These are phyloP conservation scores for Terebella lapidaria DNA, from an alignment of 2,888 invertebrate genomes.

Conservation along the genomic window DNA sequence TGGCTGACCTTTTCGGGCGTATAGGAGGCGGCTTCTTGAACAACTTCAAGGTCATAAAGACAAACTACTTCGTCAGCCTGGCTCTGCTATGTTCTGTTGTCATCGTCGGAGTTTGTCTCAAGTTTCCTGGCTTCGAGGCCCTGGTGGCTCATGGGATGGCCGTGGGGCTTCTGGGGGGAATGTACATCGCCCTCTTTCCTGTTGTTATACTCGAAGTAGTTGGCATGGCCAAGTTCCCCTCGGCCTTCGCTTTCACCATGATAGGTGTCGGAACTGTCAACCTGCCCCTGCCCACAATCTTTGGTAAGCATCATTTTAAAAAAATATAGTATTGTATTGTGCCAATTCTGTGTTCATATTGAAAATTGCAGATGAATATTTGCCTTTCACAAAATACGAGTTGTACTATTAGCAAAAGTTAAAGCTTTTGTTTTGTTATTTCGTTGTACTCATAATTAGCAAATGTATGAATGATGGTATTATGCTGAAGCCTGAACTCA, in stretches of 20 bases:
- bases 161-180: constrained; percentile 12
- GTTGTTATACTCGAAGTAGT: constrained; percentile 19
- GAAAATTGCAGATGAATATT: too few species aligned
- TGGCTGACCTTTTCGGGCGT: constrained; percentile 9
- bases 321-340: too few species aligned
- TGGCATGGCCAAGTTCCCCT: constrained; percentile 15
- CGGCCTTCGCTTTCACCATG: constrained; percentile 14
- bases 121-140: neutral
- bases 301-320: constrained; percentile 21
- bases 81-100: neutral
- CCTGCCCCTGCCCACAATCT: constrained; percentile 13
- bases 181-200: constrained; percentile 15
- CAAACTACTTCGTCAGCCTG: neutral
- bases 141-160: neutral
- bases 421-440: too few species aligned
- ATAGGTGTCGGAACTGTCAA: constrained; percentile 18
- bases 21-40: constrained; percentile 6
- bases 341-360: too few species aligned
- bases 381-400: too few species aligned
- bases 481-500: too few species aligned
- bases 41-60: constrained; percentile 1
- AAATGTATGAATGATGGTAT: too few species aligned
- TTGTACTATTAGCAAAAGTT: too few species aligned
- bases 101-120: neutral
- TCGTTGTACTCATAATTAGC: too few species aligned